Evolutionary conservation across 2,888 invertebrate species (phyloP).

Genomic region (Pandemis heparana): DNA sequence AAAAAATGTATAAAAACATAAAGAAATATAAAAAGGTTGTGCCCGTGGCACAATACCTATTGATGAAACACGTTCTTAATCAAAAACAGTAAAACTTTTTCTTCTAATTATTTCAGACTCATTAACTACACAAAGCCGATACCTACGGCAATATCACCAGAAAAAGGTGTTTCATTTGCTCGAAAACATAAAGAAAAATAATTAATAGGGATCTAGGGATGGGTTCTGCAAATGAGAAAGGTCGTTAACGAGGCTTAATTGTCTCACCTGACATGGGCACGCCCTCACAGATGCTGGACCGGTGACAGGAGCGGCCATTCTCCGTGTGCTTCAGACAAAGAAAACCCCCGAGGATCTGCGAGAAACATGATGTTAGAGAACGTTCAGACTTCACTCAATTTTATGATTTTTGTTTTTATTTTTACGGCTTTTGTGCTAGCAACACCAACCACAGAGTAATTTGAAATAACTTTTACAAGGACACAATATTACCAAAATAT

Average conservation of each 20-base stretch:
- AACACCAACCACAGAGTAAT: no score
- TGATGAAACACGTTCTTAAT: neutral
- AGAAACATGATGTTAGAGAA: slow-evolving; percentile 31
- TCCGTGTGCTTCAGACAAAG: slow-evolving; percentile 57
- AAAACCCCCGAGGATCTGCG: slow-evolving; percentile 58
- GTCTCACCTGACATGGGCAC: slow-evolving; percentile 64
- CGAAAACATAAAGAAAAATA: neutral
- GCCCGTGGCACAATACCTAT: no score
- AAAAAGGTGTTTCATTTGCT: slow-evolving; percentile 2
- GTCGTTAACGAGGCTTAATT: neutral
- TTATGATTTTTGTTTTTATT: no score
- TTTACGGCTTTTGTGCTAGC: no score
- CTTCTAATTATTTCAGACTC: neutral
- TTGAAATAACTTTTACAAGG: no score
- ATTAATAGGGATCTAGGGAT: neutral
- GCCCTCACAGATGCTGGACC: slow-evolving; percentile 64
- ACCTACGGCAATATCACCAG: neutral
- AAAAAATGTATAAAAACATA: no score
- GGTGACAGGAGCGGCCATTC: slow-evolving; percentile 53
- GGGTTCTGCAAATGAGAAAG: neutral
- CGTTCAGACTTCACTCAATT: neutral
- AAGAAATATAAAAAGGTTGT: no score
- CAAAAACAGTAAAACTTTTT: slow-evolving; percentile 1
- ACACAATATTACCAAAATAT: no score
- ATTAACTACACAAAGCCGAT: slow-evolving; percentile 3